A percentile compares a stretch with the other conserved stretches of the same genome.
These are phyloP conservation scores for Muscidifurax raptorellus DNA, from an alignment of 1,140 invertebrate genomes.

Conservation along the genomic window DNA sequence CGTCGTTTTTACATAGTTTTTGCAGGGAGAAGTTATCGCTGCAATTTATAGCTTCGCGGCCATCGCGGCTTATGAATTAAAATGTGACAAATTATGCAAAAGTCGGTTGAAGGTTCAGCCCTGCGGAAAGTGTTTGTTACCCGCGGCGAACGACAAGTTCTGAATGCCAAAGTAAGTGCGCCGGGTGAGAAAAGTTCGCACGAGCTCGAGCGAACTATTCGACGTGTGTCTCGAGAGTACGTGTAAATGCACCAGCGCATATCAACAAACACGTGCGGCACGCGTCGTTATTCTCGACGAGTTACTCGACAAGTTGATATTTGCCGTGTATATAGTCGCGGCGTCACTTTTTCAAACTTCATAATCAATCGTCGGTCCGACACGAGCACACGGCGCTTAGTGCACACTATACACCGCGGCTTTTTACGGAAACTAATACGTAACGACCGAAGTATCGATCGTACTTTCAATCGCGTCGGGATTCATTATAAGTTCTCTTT, in stretches of 20 bases:
- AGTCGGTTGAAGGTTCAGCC: neutral
- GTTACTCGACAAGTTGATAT: neutral
- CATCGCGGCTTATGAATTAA: slow-evolving; percentile 4
- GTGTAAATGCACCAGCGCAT: neutral
- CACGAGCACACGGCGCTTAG: neutral
- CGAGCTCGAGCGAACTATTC: neutral
- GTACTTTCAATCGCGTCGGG: neutral
- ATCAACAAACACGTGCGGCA: neutral
- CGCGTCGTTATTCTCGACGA: neutral
- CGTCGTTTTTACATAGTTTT: neutral
- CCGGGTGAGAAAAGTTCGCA: neutral
- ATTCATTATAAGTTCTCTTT: slow-evolving; percentile 25
- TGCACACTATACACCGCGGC: neutral
- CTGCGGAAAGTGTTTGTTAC: neutral
- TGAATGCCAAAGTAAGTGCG: slow-evolving; percentile 18
- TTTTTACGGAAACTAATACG: neutral
- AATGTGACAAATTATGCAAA: slow-evolving; percentile 11
- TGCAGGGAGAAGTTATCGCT: neutral
- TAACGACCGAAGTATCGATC: neutral
- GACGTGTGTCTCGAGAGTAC: neutral
- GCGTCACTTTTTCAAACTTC: slow-evolving; percentile 11
- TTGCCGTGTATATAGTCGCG: neutral
- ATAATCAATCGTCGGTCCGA: neutral
- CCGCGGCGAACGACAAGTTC: neutral
- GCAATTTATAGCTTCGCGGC: slow-evolving; percentile 1